Evolutionary conservation across 2,888 invertebrate genomes (phyloP), one percentile per base, ranked within the genome.

Genomic region (Aproaerema taeniolella): DNA sequence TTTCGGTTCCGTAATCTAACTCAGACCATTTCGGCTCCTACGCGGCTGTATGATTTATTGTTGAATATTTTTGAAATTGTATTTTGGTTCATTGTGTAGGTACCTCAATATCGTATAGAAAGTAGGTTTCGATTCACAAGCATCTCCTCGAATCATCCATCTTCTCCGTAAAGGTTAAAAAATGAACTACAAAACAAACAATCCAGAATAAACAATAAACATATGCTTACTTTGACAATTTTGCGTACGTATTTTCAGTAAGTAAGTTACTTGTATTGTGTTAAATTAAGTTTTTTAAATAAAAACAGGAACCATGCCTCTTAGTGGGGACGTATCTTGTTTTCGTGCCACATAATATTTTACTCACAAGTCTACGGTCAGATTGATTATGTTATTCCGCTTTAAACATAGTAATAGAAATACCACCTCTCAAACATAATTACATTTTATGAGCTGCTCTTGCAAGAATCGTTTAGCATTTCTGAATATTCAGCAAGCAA

Each of bases 401-500:
- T n/a, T n/a, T n/a, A n/a, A n/a, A n/a, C n/a, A n/a, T n/a, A n/a
- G n/a, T n/a, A n/a, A n/a, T n/a, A n/a, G n/a, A n/a, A n/a, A n/a
- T n/a, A n/a, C n/a, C n/a, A n/a, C n/a, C n/a, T 9, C 5, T n/a
- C n/a, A n/a, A 46, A 53, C 53, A 58, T 58, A 50, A 58, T 59
- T 66, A 54, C 53, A 60, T 54, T 57, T 50, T 63, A 55, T 59
- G 52, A 51, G 51, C 56, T n/a, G 53, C 55, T 58, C 58, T 61
- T 56, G 61, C 61, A 60, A 57, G 46, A 52, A 45, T 45, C 49
- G 55, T 54, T 75, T 73, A 61, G 63, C 75, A 74, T 70, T 69
- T 46, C 64, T 76, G 69, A 78, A 75, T 76, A 76, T 76, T 75
- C 72, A 74, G 67, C 55, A 60, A 63, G 59, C 53, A 61, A 65